phyloP scores from a whole-genome alignment of 2,797 vertebrate genomes.

The Argentina silus region DNA sequence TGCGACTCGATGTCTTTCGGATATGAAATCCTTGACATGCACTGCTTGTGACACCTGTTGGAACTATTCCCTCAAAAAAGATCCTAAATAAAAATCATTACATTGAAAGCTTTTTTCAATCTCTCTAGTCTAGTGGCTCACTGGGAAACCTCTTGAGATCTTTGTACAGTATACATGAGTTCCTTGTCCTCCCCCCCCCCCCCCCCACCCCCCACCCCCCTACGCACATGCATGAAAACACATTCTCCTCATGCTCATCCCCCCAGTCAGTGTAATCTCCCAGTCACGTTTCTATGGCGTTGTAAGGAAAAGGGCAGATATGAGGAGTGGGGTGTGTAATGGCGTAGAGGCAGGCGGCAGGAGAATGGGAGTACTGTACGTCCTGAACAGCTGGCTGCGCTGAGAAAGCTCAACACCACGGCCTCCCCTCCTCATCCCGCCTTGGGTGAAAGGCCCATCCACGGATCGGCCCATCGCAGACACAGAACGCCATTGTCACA shows the following conservation, averaged over 20 bases:
- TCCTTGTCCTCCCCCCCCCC: no score
- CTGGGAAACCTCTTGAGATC: not conserved
- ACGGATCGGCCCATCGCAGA: constrained; percentile 21
- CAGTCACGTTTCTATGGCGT: not conserved
- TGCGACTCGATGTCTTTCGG: constrained; percentile 28
- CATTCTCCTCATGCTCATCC: no score
- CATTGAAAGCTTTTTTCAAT: not conserved
- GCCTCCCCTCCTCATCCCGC: not conserved
- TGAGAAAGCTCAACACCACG: constrained; percentile 9
- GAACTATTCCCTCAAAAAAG: constrained; percentile 34
- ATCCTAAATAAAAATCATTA: constrained; percentile 28
- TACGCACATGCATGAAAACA: no score
- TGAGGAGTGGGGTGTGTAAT: not conserved
- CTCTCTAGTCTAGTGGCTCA: not conserved
- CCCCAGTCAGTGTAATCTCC: not conserved
- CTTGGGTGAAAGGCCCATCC: not conserved
- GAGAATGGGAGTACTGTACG: constrained; percentile 1
- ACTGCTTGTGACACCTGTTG: constrained; percentile 51
- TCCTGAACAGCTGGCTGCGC: not conserved
- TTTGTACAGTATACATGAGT: not conserved
- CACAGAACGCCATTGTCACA: constrained; percentile 36
- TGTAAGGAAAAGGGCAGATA: not conserved
- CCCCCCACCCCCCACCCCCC: no score
- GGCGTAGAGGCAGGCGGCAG: not conserved
- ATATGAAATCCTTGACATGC: constrained; percentile 12